phyloP scores from a whole-genome alignment of 2,888 invertebrate species.

The Amphipyra berbera region DNA sequence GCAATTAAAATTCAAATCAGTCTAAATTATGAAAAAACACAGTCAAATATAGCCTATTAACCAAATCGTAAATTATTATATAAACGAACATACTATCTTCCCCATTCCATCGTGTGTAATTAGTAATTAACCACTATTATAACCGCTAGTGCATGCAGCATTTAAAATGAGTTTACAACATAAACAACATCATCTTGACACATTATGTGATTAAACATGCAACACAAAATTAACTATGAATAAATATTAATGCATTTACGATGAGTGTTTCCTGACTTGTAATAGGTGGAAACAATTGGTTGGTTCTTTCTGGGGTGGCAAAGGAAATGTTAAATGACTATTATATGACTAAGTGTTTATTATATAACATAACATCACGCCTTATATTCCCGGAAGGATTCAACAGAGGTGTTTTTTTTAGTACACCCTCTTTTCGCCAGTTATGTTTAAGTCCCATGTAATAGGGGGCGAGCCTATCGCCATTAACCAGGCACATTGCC shows the following conservation, averaged over 20 bases:
- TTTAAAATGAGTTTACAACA: conserved; percentile 1
- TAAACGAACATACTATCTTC: conserved; percentile 9
- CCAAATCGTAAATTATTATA: conserved; percentile 3
- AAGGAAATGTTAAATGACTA: too few species aligned
- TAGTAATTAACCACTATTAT: conserved; percentile 8
- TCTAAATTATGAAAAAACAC: too few species aligned
- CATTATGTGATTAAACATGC: conserved; percentile 28
- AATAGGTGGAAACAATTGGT: background rate
- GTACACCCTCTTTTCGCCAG: too few species aligned
- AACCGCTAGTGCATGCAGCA: background rate
- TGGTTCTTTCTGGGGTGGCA: too few species aligned
- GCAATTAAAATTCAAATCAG: too few species aligned
- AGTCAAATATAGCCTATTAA: background rate
- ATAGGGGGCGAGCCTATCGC: too few species aligned
- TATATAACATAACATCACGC: too few species aligned
- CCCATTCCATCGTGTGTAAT: conserved; percentile 23
- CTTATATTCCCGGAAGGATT: too few species aligned
- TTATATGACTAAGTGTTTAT: too few species aligned
- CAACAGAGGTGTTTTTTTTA: too few species aligned
- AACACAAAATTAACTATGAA: conserved; percentile 24
- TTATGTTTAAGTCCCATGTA: too few species aligned
- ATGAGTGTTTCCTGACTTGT: conserved; percentile 1
- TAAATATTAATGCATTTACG: conserved; percentile 5
- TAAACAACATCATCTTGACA: conserved; percentile 5
- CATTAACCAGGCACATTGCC: too few species aligned